phyloP scores from a whole-genome alignment of 2,113 vertebrate species.

The Tychaedon coryphoeus region DNA sequence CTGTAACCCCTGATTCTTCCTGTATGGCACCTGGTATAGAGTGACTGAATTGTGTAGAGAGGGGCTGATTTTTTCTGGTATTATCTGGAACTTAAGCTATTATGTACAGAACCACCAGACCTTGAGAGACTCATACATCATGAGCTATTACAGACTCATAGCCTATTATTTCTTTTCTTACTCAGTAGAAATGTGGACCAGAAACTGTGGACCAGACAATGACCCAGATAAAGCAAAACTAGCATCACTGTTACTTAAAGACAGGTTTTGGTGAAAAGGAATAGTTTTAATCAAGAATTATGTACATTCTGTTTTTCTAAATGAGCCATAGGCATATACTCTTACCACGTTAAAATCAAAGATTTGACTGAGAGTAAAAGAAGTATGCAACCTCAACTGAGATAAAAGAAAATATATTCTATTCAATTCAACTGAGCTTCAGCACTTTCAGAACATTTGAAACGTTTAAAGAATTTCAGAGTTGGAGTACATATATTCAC shows the following conservation, averaged over 20 bases:
- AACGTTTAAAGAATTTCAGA: neutral
- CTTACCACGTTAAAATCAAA: neutral
- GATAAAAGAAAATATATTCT: neutral
- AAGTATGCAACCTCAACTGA: neutral
- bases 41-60: neutral
- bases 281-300: neutral
- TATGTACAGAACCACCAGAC: neutral
- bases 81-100: neutral
- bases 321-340: neutral
- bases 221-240: neutral
- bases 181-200: neutral
- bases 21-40: neutral
- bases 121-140: neutral
- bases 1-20: neutral
- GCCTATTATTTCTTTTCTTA: neutral
- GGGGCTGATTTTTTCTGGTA: neutral
- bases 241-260: neutral
- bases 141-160: neutral
- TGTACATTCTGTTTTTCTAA: neutral
- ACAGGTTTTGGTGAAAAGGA: neutral
- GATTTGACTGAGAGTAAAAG: neutral
- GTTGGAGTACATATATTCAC: neutral
- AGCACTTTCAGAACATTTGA: neutral
- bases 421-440: neutral
- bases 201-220: neutral